Evolutionary conservation across 2,888 invertebrate species (phyloP), one percentile per base, ranked within the genome.

Genomic region (Mythimna albipuncta): DNA sequence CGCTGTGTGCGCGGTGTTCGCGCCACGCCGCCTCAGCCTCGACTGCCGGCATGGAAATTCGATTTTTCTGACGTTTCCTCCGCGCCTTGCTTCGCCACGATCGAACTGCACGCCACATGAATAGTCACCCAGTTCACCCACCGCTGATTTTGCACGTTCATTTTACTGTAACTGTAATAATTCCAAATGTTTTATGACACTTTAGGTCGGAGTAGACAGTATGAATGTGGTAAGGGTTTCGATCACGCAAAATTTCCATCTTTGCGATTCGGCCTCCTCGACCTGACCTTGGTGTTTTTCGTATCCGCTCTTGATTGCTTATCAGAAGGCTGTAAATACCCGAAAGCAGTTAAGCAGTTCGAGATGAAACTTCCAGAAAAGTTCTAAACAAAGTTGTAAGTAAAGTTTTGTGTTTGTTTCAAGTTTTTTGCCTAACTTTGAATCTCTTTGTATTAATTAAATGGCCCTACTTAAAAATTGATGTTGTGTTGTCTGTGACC

Each of bases 21-120:
- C 96, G 94, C 94, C 94, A 91, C 96, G 96, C 95, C 96, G 95
- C 94, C 95, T 94, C 90, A 91, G 89, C 92, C 92, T 91, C 95
- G 94, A 96, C 96, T 96, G 96, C 93, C 95, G 95, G 91, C 94
- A 93, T 94, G 95, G 93, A 95, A 95, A 95, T 96, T 96, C 96
- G 96, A 96, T 96, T 96, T 96, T 95, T 94, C 95, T 95, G 95
- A 95, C 95, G 94, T 95, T 95, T 96, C 95, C 95, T 95, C 96
- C 96, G 95, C 96, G 94, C 96, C 96, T 96, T 93, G 92, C 90
- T 91, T 90, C 85, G 87, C 93, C 91, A 91, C 96, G 96, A 96
- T 96, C 96, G 96, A 96, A 96, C 92, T 95, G 94, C 95, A 96
- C 94, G 95, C 93, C 91, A 94, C 91, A 90, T 91, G 91, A 91